Evolutionary conservation across 1,140 invertebrate genomes (phyloP).

Genomic region (Drosophila quadrilineata): DNA sequence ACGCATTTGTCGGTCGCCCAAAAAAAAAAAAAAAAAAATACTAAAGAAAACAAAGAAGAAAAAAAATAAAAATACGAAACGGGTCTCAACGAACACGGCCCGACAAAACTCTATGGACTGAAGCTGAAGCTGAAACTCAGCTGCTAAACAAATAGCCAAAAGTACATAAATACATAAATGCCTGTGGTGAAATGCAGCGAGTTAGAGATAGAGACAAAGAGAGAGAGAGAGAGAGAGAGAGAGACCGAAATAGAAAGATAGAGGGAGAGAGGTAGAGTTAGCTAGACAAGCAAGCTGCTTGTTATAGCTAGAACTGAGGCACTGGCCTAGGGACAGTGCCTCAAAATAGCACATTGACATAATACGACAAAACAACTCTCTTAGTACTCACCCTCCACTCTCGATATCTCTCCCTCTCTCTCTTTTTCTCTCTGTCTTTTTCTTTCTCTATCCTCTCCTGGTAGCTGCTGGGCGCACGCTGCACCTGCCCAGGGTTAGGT

Average conservation of each 20-base stretch:
- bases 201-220: not conserved
- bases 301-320: not conserved
- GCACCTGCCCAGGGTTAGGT: conserved; percentile 52
- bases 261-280: not conserved
- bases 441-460: not conserved
- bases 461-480: conserved; percentile 37
- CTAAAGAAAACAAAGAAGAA: not conserved
- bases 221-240: conserved; percentile 12
- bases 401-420: conserved; percentile 10
- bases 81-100: conserved; percentile 3
- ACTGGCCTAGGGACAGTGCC: conserved; percentile 3
- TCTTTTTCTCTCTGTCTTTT: not conserved
- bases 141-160: conserved; percentile 62
- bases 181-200: conserved; percentile 42
- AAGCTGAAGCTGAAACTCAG: conserved; percentile 13
- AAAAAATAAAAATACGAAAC: conserved; percentile 25
- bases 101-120: too few species aligned
- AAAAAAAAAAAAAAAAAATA: conserved; percentile 15
- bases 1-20: conserved; percentile 46
- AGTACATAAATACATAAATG: conserved; percentile 38
- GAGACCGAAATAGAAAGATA: not conserved
- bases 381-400: too few species aligned
- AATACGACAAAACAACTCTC: conserved; percentile 33
- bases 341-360: conserved; percentile 49
- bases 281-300: not conserved